These are phyloP conservation scores for Palythoa heliodiscus DNA, from an alignment of 92 coral and sea anemone genomes.

Conservation along the genomic window DNA sequence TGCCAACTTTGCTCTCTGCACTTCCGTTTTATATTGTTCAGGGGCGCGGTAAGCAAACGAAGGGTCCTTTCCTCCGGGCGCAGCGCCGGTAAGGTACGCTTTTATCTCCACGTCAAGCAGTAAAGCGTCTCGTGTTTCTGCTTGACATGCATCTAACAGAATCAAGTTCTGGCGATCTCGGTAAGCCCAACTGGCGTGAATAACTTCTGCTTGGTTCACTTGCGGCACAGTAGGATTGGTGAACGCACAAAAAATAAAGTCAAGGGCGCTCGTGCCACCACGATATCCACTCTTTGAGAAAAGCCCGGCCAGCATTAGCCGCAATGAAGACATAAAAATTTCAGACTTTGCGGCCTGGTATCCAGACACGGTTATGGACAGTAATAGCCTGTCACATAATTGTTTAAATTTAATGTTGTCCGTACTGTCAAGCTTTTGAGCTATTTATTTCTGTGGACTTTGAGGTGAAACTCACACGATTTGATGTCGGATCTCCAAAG, in stretches of 20 bases:
- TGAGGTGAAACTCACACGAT: constrained; percentile 4
- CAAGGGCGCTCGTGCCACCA: background rate
- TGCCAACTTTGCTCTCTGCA: constrained; percentile 1
- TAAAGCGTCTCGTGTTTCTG: constrained; percentile 43
- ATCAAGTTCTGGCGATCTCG: constrained; percentile 45
- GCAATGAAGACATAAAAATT: background rate
- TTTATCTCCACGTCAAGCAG: constrained; percentile 44
- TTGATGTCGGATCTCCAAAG: background rate
- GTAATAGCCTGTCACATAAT: background rate
- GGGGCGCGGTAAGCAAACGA: constrained; percentile 21
- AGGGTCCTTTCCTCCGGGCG: constrained; percentile 34
- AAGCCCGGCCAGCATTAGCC: background rate
- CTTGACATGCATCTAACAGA: constrained; percentile 49
- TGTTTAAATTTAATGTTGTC: background rate
- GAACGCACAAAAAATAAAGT: constrained; percentile 12
- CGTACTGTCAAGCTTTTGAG: constrained; percentile 1
- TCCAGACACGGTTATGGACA: constrained; percentile 6
- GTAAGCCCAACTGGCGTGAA: constrained; percentile 52
- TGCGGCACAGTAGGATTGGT: constrained; percentile 9
- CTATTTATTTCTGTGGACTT: background rate
- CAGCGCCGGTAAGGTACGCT: constrained; percentile 36
- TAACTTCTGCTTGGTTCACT: constrained; percentile 1
- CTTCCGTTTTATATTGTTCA: background rate
- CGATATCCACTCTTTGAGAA: background rate
- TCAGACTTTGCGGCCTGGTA: background rate